phyloP scores from a whole-genome alignment of 30 jellyfish, hydroid and myxozoan species.

The Turritopsis dohrnii region DNA sequence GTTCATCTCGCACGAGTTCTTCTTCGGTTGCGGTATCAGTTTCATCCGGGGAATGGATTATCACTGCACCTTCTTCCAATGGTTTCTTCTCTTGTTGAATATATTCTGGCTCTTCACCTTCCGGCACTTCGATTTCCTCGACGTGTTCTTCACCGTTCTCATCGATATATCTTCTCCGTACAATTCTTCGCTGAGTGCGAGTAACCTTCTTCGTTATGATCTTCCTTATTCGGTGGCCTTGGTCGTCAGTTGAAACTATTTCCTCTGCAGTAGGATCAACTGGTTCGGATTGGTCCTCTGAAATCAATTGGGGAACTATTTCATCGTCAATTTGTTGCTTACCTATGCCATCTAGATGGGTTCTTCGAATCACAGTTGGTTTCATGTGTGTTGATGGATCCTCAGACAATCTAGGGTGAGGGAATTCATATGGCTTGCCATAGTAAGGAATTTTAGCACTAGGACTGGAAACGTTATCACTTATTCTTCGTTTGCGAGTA shows the following conservation, averaged over 20 bases:
- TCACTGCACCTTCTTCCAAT: constrained; percentile 50
- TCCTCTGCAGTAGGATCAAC: constrained; percentile 30
- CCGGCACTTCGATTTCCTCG: constrained; percentile 65
- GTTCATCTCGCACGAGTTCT: constrained; percentile 66
- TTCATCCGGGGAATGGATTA: constrained; percentile 67
- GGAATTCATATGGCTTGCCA: neutral
- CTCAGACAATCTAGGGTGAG: neutral
- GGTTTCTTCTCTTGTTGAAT: constrained; percentile 11
- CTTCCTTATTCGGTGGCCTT: constrained; percentile 32
- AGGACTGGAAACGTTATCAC: neutral
- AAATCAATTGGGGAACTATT: neutral
- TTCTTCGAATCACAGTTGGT: constrained; percentile 38
- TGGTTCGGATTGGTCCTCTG: constrained; percentile 14
- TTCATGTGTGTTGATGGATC: constrained; percentile 9
- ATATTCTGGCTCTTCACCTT: constrained; percentile 36
- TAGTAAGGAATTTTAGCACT: neutral
- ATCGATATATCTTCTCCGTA: constrained; percentile 54
- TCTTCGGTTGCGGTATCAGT: constrained; percentile 62
- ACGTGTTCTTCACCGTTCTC: constrained; percentile 68
- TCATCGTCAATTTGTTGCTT: constrained; percentile 1
- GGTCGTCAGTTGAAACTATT: constrained; percentile 24
- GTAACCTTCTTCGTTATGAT: constrained; percentile 47
- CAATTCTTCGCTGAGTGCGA: constrained; percentile 65
- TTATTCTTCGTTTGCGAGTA: neutral
- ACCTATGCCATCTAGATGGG: constrained; percentile 21